Evolutionary conservation across 1,140 invertebrate species (phyloP), one percentile per base, ranked within the genome.

Genomic region (Episyrphus balteatus): DNA sequence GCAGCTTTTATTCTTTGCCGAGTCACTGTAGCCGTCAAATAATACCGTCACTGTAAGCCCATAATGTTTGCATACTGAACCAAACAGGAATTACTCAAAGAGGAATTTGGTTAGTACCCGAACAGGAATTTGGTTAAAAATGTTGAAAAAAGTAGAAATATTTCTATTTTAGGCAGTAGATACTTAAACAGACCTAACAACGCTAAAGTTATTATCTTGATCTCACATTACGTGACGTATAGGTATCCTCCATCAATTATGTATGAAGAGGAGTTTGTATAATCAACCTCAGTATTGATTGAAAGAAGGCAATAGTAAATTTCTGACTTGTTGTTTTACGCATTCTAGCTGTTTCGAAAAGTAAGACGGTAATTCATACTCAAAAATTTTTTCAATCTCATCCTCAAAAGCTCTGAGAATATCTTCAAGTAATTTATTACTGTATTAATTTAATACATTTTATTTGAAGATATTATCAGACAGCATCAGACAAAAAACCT

Each of bases 401-500:
- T 34, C 33, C n/a, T 34, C 33, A 9, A n/a, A 34, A 34, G 33
- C 33, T 10, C 9, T 34, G 9, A n/a, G 9, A 34, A 34, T 34
- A 34, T n/a, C n/a, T n/a, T n/a, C n/a, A n/a, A n/a, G n/a, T n/a
- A n/a, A n/a, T n/a, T n/a, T n/a, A n/a, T n/a, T n/a, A n/a, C n/a
- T n/a, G n/a, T n/a, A n/a, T n/a, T n/a, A n/a, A n/a, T n/a, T n/a
- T n/a, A n/a, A n/a, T n/a, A n/a, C n/a, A n/a, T n/a, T 45, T 48
- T 31, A 70, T 67, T 44, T 57, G 50, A 57, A 70, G 65, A 51
- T 66, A 70, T 15, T 70, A 52, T 51, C 63, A 51, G 44, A 56
- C 36, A 43, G 60, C 57, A 51, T 34, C 33, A 34, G n/a, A 9
- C 9, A n/a, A 9, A 34, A 34, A 10, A 9, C n/a, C n/a, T 34